phyloP scores from a whole-genome alignment of 2,888 invertebrate species.

The Ptychoptera contaminata region DNA sequence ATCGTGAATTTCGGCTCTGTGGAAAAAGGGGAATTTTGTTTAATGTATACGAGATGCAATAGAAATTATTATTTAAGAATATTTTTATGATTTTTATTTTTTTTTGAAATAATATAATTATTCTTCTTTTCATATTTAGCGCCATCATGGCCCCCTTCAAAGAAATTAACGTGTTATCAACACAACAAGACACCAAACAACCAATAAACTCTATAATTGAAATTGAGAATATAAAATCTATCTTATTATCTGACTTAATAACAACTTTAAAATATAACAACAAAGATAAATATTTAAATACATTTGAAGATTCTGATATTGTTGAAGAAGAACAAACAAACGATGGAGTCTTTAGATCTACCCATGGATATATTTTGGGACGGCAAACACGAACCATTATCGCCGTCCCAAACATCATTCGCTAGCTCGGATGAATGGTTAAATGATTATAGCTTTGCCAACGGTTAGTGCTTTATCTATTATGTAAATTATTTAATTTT shows the following conservation, averaged over 20 bases:
- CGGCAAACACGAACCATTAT: slow-evolving; percentile 26
- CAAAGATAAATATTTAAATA: too few species aligned
- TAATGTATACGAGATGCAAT: too few species aligned
- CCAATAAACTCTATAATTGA: slow-evolving; percentile 7
- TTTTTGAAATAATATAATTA: slow-evolving; percentile 3
- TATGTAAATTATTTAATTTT: not conserved
- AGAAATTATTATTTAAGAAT: too few species aligned
- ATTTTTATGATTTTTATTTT: slow-evolving; percentile 3
- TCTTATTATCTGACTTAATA: not conserved
- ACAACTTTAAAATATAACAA: too few species aligned
- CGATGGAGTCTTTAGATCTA: slow-evolving; percentile 27
- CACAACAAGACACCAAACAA: slow-evolving; percentile 35
- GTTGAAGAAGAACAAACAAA: slow-evolving; percentile 2
- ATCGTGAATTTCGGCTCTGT: too few species aligned
- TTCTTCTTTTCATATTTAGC: slow-evolving; percentile 37
- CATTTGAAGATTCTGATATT: slow-evolving; percentile 2
- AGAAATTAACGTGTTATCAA: slow-evolving; percentile 47
- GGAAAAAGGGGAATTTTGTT: too few species aligned
- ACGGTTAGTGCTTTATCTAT: slow-evolving; percentile 6
- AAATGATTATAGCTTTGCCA: slow-evolving; percentile 14
- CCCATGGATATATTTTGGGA: slow-evolving; percentile 27
- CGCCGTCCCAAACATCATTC: slow-evolving; percentile 23
- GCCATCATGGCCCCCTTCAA: slow-evolving; percentile 67
- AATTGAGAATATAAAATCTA: not conserved
- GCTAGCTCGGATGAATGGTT: slow-evolving; percentile 11